Evolutionary conservation across 2,888 invertebrate species (phyloP).

Genomic region (Pomacea canaliculata): DNA sequence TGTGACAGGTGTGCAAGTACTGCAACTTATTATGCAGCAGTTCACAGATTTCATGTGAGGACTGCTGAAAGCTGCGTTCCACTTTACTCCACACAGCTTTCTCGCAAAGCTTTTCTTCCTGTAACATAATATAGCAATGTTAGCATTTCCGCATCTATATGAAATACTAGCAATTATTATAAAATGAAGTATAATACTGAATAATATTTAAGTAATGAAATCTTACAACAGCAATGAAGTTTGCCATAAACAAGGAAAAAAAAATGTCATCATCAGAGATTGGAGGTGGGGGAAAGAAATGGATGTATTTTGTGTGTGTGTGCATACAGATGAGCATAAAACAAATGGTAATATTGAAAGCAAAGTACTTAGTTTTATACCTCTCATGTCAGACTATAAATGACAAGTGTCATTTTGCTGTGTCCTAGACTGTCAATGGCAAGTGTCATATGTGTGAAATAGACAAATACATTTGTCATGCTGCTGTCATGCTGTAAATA

Average conservation of each 20-base stretch:
- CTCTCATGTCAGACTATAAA: no score
- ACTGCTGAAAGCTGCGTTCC: constrained; percentile 58
- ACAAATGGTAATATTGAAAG: no score
- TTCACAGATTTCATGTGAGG: constrained; percentile 57
- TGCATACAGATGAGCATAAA: no score
- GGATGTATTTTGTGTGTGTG: no score
- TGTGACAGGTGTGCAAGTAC: constrained; percentile 47
- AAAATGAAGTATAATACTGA: background rate
- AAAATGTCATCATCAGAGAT: no score
- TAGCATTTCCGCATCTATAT: background rate
- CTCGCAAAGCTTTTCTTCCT: constrained; percentile 12
- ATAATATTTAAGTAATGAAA: background rate
- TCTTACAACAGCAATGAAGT: background rate
- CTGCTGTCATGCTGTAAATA: no score
- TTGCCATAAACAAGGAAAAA: background rate
- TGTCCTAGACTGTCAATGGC: no score
- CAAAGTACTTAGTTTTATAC: no score
- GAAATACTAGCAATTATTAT: background rate
- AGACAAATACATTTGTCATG: no score
- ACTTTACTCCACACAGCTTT: constrained; percentile 54
- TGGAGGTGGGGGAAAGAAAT: no score
- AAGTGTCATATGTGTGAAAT: no score
- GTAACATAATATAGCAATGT: background rate
- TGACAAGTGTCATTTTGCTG: no score
- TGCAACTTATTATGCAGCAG: constrained; percentile 60